Evolutionary conservation across 1,140 invertebrate species (phyloP), one percentile per base, ranked within the genome.

Genomic region (Bathynomus jamesi): DNA sequence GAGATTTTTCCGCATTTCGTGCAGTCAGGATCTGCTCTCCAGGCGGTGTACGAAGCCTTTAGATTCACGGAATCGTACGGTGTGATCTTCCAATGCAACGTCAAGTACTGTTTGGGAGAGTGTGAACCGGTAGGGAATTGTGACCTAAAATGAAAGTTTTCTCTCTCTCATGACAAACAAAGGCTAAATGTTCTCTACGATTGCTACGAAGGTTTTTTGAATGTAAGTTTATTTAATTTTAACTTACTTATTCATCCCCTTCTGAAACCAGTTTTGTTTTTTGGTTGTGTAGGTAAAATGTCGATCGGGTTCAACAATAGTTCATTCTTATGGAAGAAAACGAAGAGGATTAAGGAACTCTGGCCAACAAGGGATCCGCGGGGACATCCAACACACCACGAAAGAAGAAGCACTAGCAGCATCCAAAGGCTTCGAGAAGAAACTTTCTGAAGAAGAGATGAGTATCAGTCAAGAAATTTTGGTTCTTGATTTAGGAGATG

Each of bases 1-100:
- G 90, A 88, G 32, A 96, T 96, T 76, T 96, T 96, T 86, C 94
- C 94, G 4, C 90, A 88, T 30, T 95, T 95, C 82, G 89, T 87
- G 30, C 90, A 91, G 32, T 92, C 93, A 78, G 92, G 90, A 63
- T 93, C 81, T 80, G 92, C 93, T 0, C 82, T 96, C 67, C 92
- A 96, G 79, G 93, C 92, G 0, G 87, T 92, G 62, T 96, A 96
- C 80, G 94, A 96, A 83, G 94, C 94, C 0, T 96, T 96, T 85
- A 87, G 94, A 78, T 96, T 96, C 80, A 96, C 94, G 0, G 94
- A 96, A 81, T 96, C 93, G 25, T 96, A 96, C 76, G 94, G 94
- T 21, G 94, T 96, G 61, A 96, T 96, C 80, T 96, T 96, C 88
- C 94, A 96, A 81, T 96, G 94, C 82, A 96, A 96, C 81, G 94